Conservation (phyloP, 2,888 invertebrate species). For the Tenthredo scrophulariae region DNA sequence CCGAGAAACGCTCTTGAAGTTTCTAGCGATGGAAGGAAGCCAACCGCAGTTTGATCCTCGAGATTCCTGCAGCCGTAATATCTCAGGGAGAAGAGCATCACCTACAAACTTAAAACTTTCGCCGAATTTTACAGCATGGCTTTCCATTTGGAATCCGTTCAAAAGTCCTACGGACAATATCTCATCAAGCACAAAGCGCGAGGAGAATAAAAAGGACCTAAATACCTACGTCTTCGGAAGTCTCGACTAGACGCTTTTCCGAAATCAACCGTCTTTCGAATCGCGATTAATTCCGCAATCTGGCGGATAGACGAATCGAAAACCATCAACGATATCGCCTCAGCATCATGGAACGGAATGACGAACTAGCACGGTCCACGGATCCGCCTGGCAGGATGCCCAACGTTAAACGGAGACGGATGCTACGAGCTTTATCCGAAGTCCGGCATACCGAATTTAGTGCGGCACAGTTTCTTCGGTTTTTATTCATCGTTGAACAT, state of each 20-base stretch:
- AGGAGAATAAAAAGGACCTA: neutral
- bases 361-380: neutral
- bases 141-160: neutral
- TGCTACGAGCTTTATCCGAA: neutral
- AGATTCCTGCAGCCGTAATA: neutral
- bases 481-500: neutral
- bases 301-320: neutral
- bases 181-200: neutral
- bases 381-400: constrained; percentile 21
- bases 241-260: neutral
- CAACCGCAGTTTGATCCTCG: constrained; percentile 10
- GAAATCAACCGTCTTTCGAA: neutral
- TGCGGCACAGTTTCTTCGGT: neutral
- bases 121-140: neutral
- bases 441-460: neutral
- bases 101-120: neutral
- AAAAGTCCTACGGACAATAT: neutral
- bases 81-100: neutral
- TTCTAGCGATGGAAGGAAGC: constrained; percentile 25
- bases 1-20: constrained; percentile 34
- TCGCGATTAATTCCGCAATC: neutral
- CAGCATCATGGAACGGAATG: neutral
- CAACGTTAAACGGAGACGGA: constrained; percentile 18
- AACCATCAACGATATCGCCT: neutral
- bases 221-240: neutral